phyloP scores from a whole-genome alignment of 2,797 vertebrate genomes.

The Okamejei kenojei region DNA sequence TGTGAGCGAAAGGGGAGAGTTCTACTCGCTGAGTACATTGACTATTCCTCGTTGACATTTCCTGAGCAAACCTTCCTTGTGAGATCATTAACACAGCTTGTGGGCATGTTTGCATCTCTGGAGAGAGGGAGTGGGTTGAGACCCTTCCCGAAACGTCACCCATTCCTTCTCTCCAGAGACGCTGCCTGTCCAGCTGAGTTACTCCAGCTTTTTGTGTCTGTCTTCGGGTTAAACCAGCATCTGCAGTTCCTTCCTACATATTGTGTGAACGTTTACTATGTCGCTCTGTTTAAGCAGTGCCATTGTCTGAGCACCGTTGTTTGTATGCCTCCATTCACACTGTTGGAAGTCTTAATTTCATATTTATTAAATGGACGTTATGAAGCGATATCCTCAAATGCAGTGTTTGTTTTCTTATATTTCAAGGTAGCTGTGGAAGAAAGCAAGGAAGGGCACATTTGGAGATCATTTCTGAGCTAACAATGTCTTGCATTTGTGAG shows the following conservation, averaged over 20 bases:
- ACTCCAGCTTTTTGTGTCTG: too few relatives aligned
- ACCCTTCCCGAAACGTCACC: too few relatives aligned
- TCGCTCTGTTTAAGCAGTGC: not conserved
- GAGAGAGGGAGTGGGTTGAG: too few relatives aligned
- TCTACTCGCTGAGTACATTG: not conserved
- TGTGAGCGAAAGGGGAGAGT: too few relatives aligned
- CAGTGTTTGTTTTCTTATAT: not conserved
- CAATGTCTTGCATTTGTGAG: not conserved
- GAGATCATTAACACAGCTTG: not conserved
- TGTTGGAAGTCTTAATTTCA: not conserved
- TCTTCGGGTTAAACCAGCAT: too few relatives aligned
- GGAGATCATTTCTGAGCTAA: not conserved
- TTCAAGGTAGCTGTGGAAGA: not conserved
- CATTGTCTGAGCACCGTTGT: too few relatives aligned
- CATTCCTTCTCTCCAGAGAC: too few relatives aligned
- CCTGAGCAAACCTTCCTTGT: not conserved
- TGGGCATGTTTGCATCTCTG: too few relatives aligned
- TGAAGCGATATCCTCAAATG: not conserved
- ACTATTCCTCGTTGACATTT: not conserved
- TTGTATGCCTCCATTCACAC: not conserved
- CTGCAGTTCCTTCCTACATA: too few relatives aligned
- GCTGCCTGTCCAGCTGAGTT: too few relatives aligned
- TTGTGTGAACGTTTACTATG: not conserved
- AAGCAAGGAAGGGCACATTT: not conserved
- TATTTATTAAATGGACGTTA: conserved; percentile 5